A percentile compares a stretch with the other conserved stretches of the same genome.
Evolutionary conservation across 2,888 invertebrate genomes (phyloP).

Genomic region (Himalopsyche anomala): DNA sequence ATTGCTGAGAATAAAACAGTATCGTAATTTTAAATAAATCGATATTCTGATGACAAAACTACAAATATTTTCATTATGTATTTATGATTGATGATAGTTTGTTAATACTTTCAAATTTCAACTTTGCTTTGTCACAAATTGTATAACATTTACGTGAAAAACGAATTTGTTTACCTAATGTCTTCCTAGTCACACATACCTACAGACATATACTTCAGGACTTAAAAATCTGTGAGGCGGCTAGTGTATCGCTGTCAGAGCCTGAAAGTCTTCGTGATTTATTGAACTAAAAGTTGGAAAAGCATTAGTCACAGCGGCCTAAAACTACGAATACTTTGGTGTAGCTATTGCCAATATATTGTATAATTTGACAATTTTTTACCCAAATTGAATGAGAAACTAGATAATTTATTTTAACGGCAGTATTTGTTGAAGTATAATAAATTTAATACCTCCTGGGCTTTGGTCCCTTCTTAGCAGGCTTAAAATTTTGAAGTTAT

Average conservation of each 20-base stretch:
- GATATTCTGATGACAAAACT: neutral
- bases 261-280: constrained; percentile 36
- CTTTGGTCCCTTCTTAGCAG: constrained; percentile 23
- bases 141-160: constrained; percentile 15
- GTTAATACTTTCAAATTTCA: constrained; percentile 1
- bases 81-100: constrained; percentile 33
- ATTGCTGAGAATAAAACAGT: too few species aligned
- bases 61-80: constrained; percentile 7
- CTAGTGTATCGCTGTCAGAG: constrained; percentile 37
- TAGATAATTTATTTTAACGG: constrained; percentile 14
- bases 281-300: constrained; percentile 34
- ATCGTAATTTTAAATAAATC: too few species aligned
- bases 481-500: constrained; percentile 43
- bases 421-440: constrained; percentile 42
- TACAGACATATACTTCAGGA: neutral
- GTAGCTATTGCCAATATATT: constrained; percentile 15
- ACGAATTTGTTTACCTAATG: constrained; percentile 27
- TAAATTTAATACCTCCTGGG: constrained; percentile 30
- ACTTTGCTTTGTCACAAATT: constrained; percentile 33
- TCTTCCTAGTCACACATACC: constrained; percentile 11
- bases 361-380: constrained; percentile 3
- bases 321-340: neutral
- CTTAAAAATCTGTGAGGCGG: constrained; percentile 40
- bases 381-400: constrained; percentile 11
- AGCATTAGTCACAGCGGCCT: constrained; percentile 16